A percentile compares a stretch with the other conserved stretches of the same genome.
These are phyloP conservation scores for Cairina moschata DNA, from an alignment of 2,113 vertebrate species.

Conservation along the genomic window DNA sequence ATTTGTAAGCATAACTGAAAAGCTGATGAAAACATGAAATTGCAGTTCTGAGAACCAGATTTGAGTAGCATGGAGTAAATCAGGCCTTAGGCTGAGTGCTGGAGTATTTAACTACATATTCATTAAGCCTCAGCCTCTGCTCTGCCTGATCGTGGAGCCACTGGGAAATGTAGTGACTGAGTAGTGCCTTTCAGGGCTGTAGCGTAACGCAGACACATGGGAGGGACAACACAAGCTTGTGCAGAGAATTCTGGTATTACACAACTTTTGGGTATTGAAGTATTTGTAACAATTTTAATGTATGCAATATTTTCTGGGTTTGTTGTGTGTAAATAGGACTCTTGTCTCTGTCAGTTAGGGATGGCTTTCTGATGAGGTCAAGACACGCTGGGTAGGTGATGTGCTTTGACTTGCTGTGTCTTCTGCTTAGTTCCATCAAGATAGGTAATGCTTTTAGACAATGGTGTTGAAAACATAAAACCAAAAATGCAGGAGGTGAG, in stretches of 20 bases:
- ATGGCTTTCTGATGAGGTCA: neutral
- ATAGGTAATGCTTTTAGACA: neutral
- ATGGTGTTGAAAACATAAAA: neutral
- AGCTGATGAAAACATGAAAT: neutral
- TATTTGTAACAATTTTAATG: neutral
- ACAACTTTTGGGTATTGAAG: neutral
- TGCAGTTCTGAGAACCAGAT: neutral
- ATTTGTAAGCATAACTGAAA: neutral
- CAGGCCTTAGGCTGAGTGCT: neutral
- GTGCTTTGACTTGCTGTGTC: neutral
- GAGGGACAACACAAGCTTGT: neutral
- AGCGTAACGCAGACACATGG: neutral
- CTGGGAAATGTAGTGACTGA: neutral
- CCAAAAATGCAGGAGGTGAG: neutral
- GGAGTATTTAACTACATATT: neutral
- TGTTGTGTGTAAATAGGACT: neutral
- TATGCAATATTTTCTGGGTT: neutral
- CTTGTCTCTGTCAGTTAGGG: neutral
- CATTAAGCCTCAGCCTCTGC: neutral
- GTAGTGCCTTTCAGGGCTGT: neutral
- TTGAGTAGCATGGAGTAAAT: neutral
- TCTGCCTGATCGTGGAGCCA: neutral
- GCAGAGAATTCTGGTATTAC: neutral
- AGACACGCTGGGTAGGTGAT: accelerated
- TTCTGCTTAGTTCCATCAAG: neutral